A percentile compares a stretch with the other conserved stretches of the same genome.
phyloP scores from a whole-genome alignment of 2,797 vertebrate genomes.

The Poecilia gillii region DNA sequence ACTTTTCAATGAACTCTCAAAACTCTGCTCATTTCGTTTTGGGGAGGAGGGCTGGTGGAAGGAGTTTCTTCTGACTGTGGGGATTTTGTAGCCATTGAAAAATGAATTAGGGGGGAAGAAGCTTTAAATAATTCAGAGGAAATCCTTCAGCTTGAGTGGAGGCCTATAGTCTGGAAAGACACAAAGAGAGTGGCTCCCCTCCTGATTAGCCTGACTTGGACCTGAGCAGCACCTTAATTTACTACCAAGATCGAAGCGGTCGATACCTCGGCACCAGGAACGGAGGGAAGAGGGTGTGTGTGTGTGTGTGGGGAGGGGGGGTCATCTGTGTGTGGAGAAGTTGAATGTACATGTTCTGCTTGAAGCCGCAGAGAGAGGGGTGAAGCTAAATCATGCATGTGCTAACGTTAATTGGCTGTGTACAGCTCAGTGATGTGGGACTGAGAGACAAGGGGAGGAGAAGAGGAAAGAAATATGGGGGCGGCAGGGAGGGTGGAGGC shows the following conservation, averaged over 20 bases:
- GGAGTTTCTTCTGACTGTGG: constrained; percentile 48
- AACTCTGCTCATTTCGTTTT: constrained; percentile 48
- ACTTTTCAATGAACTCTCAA: constrained; percentile 58
- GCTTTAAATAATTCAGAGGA: constrained; percentile 79
- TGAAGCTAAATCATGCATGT: constrained; percentile 82
- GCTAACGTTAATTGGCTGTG: constrained; percentile 78
- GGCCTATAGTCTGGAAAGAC: constrained; percentile 66
- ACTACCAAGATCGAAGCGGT: constrained; percentile 71
- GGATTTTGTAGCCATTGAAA: constrained; percentile 77
- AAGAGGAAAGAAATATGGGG: constrained; percentile 37
- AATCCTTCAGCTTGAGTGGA: constrained; percentile 70
- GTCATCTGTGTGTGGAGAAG: constrained; percentile 52
- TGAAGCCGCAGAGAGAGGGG: constrained; percentile 65
- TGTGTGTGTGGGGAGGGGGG: constrained; percentile 10
- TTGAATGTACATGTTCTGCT: constrained; percentile 60
- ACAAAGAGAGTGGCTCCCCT: constrained; percentile 64
- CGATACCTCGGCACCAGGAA: constrained; percentile 58
- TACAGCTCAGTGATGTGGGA: constrained; percentile 75
- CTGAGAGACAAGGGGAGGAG: constrained; percentile 70
- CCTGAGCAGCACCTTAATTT: constrained; percentile 81
- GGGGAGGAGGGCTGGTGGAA: constrained; percentile 1
- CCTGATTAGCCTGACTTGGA: constrained; percentile 74
- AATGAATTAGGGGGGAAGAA: constrained; percentile 78
- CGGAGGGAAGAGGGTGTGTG: no score
- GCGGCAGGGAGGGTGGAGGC: neutral